Conservation (phyloP, 1,140 invertebrate species). For the Ostrea denselamellosa region DNA sequence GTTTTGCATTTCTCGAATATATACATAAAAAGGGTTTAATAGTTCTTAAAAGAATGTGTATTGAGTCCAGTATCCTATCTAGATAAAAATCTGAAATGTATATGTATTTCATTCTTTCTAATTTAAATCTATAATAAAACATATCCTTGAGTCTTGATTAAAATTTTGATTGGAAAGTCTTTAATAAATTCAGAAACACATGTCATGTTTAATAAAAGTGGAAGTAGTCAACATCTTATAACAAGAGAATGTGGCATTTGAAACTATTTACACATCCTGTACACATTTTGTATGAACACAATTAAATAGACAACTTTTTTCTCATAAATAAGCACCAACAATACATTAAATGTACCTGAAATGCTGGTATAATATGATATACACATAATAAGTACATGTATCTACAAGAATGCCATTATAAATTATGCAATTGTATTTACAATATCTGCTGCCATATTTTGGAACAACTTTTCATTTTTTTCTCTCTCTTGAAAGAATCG, state of each 20-base stretch:
- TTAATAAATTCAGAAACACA: no score
- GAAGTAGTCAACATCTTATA: neutral
- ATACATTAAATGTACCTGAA: neutral
- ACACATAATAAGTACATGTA: neutral
- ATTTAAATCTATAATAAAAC: no score
- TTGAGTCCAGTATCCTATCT: neutral
- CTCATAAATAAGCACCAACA: conserved; percentile 23
- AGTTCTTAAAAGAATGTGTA: neutral
- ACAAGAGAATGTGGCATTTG: neutral
- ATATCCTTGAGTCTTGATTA: neutral
- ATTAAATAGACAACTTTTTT: neutral
- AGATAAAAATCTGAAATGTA: neutral
- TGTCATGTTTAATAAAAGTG: neutral
- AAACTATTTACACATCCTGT: neutral
- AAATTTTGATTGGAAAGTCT: neutral
- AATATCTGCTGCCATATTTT: conserved; percentile 11
- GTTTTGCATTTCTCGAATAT: neutral
- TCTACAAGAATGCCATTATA: conserved; percentile 35
- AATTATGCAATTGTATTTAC: conserved; percentile 9
- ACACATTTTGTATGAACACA: conserved; percentile 8
- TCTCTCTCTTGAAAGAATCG: no score
- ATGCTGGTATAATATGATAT: conserved; percentile 2
- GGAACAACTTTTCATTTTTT: neutral
- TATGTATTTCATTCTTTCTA: neutral
- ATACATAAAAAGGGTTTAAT: neutral